A percentile compares a stretch with the other conserved stretches of the same genome.
Evolutionary conservation across 2,113 vertebrate species (phyloP).

Genomic region (Garra rufa): DNA sequence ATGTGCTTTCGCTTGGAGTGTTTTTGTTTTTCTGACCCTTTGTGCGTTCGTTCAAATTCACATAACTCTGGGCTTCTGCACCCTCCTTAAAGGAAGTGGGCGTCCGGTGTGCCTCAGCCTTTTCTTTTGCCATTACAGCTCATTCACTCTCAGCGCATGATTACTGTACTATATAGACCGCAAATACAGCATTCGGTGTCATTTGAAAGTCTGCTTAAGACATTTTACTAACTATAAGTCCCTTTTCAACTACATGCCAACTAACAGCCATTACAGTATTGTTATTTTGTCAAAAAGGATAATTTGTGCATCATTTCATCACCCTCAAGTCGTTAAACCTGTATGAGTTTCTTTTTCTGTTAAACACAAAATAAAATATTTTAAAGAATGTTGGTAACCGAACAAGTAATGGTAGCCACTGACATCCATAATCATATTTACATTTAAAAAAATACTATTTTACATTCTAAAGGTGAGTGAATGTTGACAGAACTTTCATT

Average conservation of each 20-base stretch:
- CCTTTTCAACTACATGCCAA: no score
- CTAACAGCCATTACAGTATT: no score
- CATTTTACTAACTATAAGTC: no score
- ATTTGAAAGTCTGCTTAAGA: not conserved
- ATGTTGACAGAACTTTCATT: no score
- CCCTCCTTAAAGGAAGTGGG: constrained; percentile 68
- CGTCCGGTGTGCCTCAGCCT: constrained; percentile 70
- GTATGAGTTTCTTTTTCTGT: not conserved
- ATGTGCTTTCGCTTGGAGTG: constrained; percentile 4
- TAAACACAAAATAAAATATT: not conserved
- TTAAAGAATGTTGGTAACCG: not conserved
- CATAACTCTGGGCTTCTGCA: constrained; percentile 48
- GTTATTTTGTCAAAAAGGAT: no score
- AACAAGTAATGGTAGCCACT: no score
- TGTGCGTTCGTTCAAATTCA: constrained; percentile 55
- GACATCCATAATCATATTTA: no score
- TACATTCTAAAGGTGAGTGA: no score
- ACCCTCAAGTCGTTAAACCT: no score
- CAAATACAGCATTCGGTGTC: not conserved
- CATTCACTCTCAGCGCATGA: not conserved
- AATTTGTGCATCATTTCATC: no score
- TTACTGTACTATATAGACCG: not conserved
- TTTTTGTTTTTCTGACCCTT: constrained; percentile 17
- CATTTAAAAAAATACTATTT: no score
- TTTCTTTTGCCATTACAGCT: constrained; percentile 63